These are phyloP conservation scores for Micromussa lordhowensis DNA, from an alignment of 92 coral and sea anemone genomes.

Conservation along the genomic window DNA sequence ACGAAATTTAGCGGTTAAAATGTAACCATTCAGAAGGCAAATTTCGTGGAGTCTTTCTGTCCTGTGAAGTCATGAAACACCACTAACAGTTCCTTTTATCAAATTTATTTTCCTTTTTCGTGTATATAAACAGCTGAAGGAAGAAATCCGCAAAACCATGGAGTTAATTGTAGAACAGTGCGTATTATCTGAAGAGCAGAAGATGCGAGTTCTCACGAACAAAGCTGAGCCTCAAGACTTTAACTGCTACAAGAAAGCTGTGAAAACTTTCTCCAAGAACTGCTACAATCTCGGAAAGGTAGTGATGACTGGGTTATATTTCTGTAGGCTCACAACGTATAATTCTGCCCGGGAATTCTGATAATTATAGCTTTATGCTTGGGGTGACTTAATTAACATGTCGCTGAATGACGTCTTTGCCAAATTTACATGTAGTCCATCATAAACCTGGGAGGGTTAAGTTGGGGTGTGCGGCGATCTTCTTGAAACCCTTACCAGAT, in stretches of 20 bases:
- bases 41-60: too few relatives aligned
- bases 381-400: too few relatives aligned
- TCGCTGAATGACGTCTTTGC: too few relatives aligned
- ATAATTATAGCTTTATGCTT: too few relatives aligned
- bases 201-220: slow-evolving; percentile 58
- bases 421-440: too few relatives aligned
- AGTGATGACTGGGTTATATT: background rate
- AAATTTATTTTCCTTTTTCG: background rate
- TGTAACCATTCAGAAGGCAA: too few relatives aligned
- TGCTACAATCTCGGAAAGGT: slow-evolving; percentile 90
- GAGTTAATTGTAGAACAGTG: slow-evolving; percentile 75
- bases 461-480: too few relatives aligned
- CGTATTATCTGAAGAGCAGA: slow-evolving; percentile 52
- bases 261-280: slow-evolving; percentile 67
- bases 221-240: slow-evolving; percentile 82
- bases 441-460: too few relatives aligned
- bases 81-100: background rate
- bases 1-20: too few relatives aligned
- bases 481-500: too few relatives aligned
- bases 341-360: too few relatives aligned
- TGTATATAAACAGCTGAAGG: slow-evolving; percentile 57
- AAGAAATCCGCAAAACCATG: slow-evolving; percentile 69
- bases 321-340: background rate
- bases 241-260: slow-evolving; percentile 83
- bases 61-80: too few relatives aligned